A percentile compares a stretch with the other conserved stretches of the same genome.
These are phyloP conservation scores for Andrena trimmerana DNA, from an alignment of 2,888 invertebrate species.

Conservation along the genomic window DNA sequence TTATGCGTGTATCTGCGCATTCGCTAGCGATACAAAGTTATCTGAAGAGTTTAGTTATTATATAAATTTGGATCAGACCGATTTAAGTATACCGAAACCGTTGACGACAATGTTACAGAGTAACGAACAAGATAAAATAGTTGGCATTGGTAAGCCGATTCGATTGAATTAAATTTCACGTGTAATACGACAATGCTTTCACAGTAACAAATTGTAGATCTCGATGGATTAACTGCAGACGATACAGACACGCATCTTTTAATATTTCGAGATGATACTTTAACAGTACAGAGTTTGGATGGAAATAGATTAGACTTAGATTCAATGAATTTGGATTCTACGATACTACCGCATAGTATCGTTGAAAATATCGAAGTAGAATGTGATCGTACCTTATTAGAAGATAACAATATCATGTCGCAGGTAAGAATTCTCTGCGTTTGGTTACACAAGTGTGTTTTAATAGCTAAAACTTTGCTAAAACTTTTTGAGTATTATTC, in stretches of 20 bases:
- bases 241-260: conserved; percentile 80
- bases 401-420: conserved; percentile 78
- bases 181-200: neutral
- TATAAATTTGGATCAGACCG: conserved; percentile 86
- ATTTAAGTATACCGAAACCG: conserved; percentile 74
- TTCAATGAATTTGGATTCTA: conserved; percentile 79
- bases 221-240: conserved; percentile 78
- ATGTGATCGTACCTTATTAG: conserved; percentile 76
- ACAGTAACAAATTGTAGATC: conserved; percentile 71
- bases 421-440: conserved; percentile 71
- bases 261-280: conserved; percentile 81
- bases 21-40: conserved; percentile 88
- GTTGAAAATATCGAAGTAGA: conserved; percentile 79
- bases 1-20: conserved; percentile 90
- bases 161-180: neutral
- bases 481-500: conserved; percentile 6
- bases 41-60: conserved; percentile 88
- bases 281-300: conserved; percentile 79
- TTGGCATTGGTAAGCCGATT: conserved; percentile 79
- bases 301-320: conserved; percentile 79
- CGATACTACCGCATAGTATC: conserved; percentile 77
- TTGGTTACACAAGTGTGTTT: neutral
- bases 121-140: conserved; percentile 79
- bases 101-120: conserved; percentile 70
- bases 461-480: neutral